These are phyloP conservation scores for Halichoeres trimaculatus DNA, from an alignment of 2,113 vertebrate species.

Conservation along the genomic window DNA sequence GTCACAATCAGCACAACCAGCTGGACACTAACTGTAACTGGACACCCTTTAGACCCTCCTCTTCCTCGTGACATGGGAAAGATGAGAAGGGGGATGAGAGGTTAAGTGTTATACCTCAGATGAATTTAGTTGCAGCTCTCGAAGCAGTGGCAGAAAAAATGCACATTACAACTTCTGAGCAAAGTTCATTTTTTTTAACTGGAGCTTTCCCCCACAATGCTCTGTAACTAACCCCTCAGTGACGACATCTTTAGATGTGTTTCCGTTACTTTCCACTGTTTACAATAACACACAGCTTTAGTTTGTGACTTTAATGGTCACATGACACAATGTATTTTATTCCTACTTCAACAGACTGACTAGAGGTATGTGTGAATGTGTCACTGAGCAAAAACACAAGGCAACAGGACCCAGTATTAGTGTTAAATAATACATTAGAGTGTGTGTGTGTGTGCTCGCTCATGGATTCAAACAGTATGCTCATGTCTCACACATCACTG, in stretches of 20 bases:
- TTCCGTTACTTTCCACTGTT: too few relatives aligned
- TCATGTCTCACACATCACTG: neutral
- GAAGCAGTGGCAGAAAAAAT: too few relatives aligned
- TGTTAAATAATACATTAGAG: neutral
- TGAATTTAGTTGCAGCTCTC: too few relatives aligned
- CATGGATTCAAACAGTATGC: neutral
- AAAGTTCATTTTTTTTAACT: too few relatives aligned
- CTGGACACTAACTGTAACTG: neutral
- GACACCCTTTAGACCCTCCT: constrained; percentile 11
- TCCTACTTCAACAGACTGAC: neutral
- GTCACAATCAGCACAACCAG: constrained; percentile 7
- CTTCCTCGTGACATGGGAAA: neutral
- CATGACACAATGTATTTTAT: neutral
- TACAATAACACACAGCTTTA: neutral
- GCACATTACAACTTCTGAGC: too few relatives aligned
- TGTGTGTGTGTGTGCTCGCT: neutral
- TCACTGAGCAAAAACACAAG: neutral
- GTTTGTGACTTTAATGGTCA: neutral
- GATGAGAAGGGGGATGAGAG: neutral
- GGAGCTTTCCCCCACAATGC: too few relatives aligned
- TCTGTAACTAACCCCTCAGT: too few relatives aligned
- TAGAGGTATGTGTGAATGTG: neutral
- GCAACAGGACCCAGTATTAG: neutral
- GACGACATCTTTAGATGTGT: too few relatives aligned
- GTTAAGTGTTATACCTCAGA: neutral